Percentiles rank a stretch among this genome's conserved stretches.
These are phyloP conservation scores for Pygmarrhopalites habei DNA, from an alignment of 1,140 invertebrate species.

Conservation along the genomic window DNA sequence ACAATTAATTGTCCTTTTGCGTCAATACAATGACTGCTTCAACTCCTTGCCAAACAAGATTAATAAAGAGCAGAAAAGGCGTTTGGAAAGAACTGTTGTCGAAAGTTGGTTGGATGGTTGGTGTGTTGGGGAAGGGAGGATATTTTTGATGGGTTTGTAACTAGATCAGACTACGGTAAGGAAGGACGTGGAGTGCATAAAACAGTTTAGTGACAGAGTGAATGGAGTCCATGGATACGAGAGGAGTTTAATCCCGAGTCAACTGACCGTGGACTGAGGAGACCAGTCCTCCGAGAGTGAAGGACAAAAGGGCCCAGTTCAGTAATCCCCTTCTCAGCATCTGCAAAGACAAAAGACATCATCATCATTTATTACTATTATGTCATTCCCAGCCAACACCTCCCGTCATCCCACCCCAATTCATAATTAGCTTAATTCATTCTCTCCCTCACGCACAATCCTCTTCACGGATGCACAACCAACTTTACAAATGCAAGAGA, in stretches of 20 bases:
- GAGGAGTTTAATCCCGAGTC: not conserved
- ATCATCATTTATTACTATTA: not conserved
- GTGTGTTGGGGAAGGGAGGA: no score
- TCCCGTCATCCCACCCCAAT: not conserved
- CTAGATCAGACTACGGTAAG: conserved; percentile 1
- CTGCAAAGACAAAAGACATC: conserved; percentile 8
- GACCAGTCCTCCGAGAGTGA: conserved; percentile 18
- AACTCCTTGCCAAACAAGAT: no score
- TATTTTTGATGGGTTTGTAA: no score
- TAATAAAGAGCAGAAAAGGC: not conserved
- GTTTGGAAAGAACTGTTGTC: not conserved
- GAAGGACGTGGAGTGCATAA: not conserved
- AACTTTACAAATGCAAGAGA: not conserved
- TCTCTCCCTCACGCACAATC: not conserved
- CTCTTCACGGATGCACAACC: not conserved
- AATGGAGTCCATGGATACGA: not conserved
- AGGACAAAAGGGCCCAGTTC: conserved; percentile 35
- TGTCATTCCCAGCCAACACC: not conserved
- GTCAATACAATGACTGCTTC: no score
- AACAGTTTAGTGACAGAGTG: not conserved
- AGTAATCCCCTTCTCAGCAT: conserved; percentile 32
- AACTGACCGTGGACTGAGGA: conserved; percentile 35
- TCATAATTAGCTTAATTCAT: not conserved
- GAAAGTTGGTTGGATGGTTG: not conserved
- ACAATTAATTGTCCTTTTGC: not conserved